Percentiles rank a stretch among this genome's conserved stretches.
Conservation (phyloP, 1,140 invertebrate genomes). For the Drosophila tropicalis region DNA sequence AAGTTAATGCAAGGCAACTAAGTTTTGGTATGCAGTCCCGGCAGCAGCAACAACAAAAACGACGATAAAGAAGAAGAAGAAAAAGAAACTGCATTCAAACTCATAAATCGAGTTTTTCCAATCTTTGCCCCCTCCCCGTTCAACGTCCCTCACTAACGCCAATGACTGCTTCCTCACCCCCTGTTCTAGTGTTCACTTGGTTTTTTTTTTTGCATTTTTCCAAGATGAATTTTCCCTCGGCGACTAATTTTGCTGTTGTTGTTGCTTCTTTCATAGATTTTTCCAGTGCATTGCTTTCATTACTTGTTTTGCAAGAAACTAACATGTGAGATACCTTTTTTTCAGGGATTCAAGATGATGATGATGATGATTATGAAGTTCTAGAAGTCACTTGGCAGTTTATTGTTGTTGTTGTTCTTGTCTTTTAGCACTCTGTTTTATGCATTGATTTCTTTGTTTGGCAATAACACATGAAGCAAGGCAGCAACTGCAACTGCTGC, state of each 20-base stretch:
- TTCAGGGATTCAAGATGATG: conserved; percentile 15
- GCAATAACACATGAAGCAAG: conserved; percentile 43
- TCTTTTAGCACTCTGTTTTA: conserved; percentile 59
- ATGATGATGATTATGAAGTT: conserved; percentile 4
- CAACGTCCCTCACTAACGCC: background rate
- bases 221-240: conserved; percentile 57
- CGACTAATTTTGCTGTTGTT: conserved; percentile 48
- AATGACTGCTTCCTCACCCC: background rate
- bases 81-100: conserved; percentile 64
- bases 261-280: conserved; percentile 34
- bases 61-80: conserved; percentile 17
- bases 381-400: conserved; percentile 34
- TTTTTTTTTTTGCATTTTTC: conserved; percentile 39
- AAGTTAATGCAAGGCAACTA: conserved; percentile 38
- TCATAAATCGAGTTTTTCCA: conserved; percentile 75
- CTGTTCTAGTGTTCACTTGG: conserved; percentile 15
- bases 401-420: conserved; percentile 46
- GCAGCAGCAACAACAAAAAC: conserved; percentile 32
- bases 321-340: conserved; percentile 14
- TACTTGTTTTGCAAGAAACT: conserved; percentile 49
- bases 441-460: conserved; percentile 70
- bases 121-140: conserved; percentile 33
- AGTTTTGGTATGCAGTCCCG: conserved; percentile 54
- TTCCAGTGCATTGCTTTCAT: conserved; percentile 76
- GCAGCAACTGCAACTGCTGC: conserved; percentile 15